Evolutionary conservation across 1,140 invertebrate genomes (phyloP), one percentile per base, ranked within the genome.

Genomic region (Pinna nobilis): DNA sequence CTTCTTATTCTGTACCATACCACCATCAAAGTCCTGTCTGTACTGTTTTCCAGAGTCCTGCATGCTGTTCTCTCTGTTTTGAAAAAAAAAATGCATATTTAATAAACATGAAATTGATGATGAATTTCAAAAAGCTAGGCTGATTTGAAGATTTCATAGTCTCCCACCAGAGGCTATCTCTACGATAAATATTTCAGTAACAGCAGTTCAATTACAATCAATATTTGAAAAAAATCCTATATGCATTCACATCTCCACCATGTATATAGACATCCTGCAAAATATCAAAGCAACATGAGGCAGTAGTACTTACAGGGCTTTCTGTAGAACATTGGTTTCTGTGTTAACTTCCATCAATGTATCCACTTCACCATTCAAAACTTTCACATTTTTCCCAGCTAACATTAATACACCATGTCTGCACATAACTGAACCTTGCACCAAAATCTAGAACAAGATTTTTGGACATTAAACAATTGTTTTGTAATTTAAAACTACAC

Each of bases 331-430:
- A 84, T 93, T 93, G 85, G 92, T 91, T 15, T 90, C 84, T 9
- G 91, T 91, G 88, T 94, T 93, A 23, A 83, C 60, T 33, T 92
- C 89, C 30, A 91, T 77, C 25, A 94, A 76, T 70, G 88, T 87
- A 39, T 94, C 93, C 1, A 95, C 93, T 89, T 95, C 93, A 23
- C 95, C 95, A 1, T 94, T 94, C 2, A 95, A 81, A 51, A 94
- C 83, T 68, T 90, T 90, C 11, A 95, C 80, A 74, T 93, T 92
- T 44, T 89, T 86, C 61, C 91, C 89, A 77, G 92, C 92, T 35
- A 96, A 87, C 77, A 95, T 88, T 18, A 96, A 82, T 39, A 94
- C 88, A 4, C 94, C 94, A 73, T 91, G 90, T 51, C 94, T 91
- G 83, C 94, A 94, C 74, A 91, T 88, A 3, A 96, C 86, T 30